Conservation (phyloP, 2,113 vertebrate genomes). For the Neofelis nebulosa region DNA sequence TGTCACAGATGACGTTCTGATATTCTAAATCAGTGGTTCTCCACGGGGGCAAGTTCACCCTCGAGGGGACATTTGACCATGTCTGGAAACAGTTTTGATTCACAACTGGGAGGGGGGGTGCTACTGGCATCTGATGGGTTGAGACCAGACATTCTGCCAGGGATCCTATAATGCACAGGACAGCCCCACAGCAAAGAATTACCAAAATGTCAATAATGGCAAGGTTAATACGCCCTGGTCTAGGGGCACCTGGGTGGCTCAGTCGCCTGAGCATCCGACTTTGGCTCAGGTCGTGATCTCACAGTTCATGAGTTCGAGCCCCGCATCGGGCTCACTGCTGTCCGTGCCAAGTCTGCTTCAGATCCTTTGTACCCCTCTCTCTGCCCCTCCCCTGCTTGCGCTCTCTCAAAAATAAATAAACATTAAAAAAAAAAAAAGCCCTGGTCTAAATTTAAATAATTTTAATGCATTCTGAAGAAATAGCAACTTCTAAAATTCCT, state of each 20-base stretch:
- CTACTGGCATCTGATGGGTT: neutral
- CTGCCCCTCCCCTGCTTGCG: too few species aligned
- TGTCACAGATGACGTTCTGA: neutral
- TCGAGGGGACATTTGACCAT: neutral
- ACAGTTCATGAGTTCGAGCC: too few species aligned
- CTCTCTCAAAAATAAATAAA: too few species aligned
- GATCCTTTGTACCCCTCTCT: too few species aligned
- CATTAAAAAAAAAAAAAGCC: neutral
- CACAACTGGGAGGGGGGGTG: neutral
- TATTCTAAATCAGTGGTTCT: neutral
- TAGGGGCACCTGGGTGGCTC: neutral
- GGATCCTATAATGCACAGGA: neutral
- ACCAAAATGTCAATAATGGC: neutral
- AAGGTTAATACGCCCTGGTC: neutral
- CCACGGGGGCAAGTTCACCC: neutral
- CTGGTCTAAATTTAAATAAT: neutral
- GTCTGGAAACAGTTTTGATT: neutral
- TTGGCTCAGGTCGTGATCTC: too few species aligned
- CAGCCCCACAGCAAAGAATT: neutral
- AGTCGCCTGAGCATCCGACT: too few species aligned
- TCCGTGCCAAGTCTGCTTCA: too few species aligned
- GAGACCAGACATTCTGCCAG: neutral
- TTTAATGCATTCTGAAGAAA: neutral
- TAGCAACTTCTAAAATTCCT: neutral
- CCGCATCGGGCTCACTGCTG: too few species aligned